phyloP scores from a whole-genome alignment of 2,797 vertebrate genomes.

The Myripristis jacobus region DNA sequence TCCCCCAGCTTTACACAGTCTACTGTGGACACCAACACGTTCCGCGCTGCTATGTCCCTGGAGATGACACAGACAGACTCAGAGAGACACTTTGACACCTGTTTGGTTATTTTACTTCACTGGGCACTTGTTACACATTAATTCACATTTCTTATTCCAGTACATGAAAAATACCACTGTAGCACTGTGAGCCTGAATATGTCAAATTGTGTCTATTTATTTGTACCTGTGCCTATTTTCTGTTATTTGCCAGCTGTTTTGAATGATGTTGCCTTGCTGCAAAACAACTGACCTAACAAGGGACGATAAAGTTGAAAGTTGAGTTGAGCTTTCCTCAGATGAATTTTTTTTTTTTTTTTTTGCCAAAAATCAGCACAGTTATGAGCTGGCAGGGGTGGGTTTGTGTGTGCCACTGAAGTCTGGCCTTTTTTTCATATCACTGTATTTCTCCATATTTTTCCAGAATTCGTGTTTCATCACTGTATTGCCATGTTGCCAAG shows the following conservation, averaged over 20 bases:
- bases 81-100: not conserved
- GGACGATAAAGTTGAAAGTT: too few species aligned
- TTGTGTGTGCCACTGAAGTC: too few species aligned
- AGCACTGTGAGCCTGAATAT: not conserved
- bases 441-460: too few species aligned
- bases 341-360: not conserved
- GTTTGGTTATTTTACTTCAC: not conserved
- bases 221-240: too few species aligned
- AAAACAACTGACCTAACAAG: too few species aligned
- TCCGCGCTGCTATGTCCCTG: constrained; percentile 98
- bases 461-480: too few species aligned
- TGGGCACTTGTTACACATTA: not conserved
- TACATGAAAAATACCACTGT: not conserved
- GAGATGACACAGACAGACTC: not conserved
- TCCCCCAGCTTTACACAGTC: constrained; percentile 98
- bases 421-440: not conserved
- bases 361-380: not conserved
- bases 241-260: too few species aligned
- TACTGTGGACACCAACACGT: constrained; percentile 93
- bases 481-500: too few species aligned
- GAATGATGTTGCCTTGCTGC: too few species aligned
- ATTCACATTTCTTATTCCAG: not conserved
- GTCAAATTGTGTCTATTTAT: too few species aligned
- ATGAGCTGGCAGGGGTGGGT: not conserved
- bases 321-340: too few species aligned